phyloP scores from a whole-genome alignment of 2,888 invertebrate genomes.

The Salticus scenicus region DNA sequence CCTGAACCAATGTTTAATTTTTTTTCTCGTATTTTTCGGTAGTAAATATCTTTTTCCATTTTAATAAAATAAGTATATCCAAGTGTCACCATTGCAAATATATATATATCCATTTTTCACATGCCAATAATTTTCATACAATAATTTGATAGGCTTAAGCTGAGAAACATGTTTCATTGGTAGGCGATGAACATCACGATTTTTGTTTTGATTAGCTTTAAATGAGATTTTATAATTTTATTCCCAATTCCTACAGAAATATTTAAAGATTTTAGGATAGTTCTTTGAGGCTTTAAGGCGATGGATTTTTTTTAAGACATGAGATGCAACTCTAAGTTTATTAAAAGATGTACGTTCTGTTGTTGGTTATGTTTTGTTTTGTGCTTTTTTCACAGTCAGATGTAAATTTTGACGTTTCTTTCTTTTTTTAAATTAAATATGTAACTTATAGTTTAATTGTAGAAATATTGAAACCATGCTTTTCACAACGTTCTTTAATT shows the following conservation, averaged over 20 bases:
- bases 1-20: not conserved
- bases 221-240: not conserved
- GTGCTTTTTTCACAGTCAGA: not conserved
- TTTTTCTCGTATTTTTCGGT: not conserved
- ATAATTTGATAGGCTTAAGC: not conserved
- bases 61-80: not conserved
- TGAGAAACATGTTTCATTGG: not conserved
- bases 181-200: not conserved
- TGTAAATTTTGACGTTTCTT: not conserved
- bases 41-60: not conserved
- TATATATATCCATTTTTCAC: constrained; percentile 1
- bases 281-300: not conserved
- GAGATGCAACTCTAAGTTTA: constrained; percentile 1
- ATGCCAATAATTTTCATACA: not conserved
- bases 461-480: not conserved
- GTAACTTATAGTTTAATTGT: not conserved
- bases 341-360: not conserved
- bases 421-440: not conserved
- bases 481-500: not conserved
- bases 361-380: not conserved
- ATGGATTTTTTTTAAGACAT: not conserved
- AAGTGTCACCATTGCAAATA: not conserved
- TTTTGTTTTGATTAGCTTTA: not conserved
- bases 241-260: not conserved
- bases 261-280: not conserved